phyloP scores from a whole-genome alignment of 2,797 vertebrate species.

The Phoeniculus purpureus region DNA sequence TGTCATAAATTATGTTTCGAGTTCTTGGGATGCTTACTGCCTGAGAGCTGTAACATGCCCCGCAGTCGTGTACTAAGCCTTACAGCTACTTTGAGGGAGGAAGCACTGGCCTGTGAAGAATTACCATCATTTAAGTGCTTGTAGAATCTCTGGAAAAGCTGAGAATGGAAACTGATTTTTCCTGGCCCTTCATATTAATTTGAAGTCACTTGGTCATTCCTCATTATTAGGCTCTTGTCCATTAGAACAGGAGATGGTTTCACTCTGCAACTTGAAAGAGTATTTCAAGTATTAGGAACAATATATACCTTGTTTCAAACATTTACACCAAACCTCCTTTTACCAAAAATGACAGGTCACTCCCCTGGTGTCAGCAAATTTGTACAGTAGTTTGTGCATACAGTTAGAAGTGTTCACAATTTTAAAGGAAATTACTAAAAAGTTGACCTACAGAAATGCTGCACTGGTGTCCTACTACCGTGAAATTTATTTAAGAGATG shows the following conservation, averaged over 20 bases:
- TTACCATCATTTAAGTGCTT: neutral
- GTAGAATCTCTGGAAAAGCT: neutral
- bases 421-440: neutral
- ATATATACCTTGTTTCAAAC: neutral
- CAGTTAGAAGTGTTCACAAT: neutral
- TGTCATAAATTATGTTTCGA: neutral
- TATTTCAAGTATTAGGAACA: neutral
- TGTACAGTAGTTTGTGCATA: neutral
- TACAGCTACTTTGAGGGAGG: neutral
- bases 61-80: neutral
- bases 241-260: neutral
- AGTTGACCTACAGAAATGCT: neutral
- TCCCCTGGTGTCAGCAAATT: neutral
- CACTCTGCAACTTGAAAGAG: neutral
- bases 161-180: neutral
- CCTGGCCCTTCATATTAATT: neutral
- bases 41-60: neutral
- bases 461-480: neutral
- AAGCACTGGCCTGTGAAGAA: neutral
- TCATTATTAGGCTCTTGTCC: neutral
- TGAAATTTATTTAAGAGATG: neutral
- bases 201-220: neutral
- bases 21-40: neutral
- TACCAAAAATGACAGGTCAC: neutral
- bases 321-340: neutral